Evolutionary conservation across 2,888 invertebrate species (phyloP).

Genomic region (Caenorhabditis sinica): DNA sequence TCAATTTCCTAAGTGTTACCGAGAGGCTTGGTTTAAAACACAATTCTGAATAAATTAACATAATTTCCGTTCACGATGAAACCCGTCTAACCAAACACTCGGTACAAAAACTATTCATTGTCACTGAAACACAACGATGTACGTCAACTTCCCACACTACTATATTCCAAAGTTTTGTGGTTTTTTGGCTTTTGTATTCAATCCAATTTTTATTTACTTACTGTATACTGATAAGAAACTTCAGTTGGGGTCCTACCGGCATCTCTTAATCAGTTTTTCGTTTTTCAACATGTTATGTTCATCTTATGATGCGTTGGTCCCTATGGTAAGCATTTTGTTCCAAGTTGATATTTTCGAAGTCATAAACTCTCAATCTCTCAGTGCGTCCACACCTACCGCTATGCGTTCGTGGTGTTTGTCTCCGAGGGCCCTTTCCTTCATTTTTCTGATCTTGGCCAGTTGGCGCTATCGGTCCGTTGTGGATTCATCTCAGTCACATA

Average conservation of each 20-base stretch:
- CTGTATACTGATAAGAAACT: conserved; percentile 15
- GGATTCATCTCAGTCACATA: conserved; percentile 12
- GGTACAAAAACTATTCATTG: background rate
- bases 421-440: conserved; percentile 35
- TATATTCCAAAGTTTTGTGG: conserved; percentile 42
- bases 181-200: conserved; percentile 18
- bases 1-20: too few species aligned
- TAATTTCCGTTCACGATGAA: background rate
- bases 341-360: background rate
- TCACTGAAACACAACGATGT: background rate
- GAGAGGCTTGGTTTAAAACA: too few species aligned
- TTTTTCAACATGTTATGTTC: conserved; percentile 36
- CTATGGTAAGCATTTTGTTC: conserved; percentile 10
- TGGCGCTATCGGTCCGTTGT: conserved; percentile 4
- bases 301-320: conserved; percentile 13
- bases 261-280: conserved; percentile 26
- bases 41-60: too few species aligned
- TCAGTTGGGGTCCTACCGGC: conserved; percentile 20
- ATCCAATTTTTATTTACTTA: conserved; percentile 21
- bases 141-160: conserved; percentile 26
- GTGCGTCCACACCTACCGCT: conserved; percentile 24
- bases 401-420: conserved; percentile 40
- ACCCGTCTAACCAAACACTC: background rate
- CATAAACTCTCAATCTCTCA: background rate
- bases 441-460: background rate